phyloP scores from a whole-genome alignment of 2,797 vertebrate genomes.

The Hippopotamyrus pictus region DNA sequence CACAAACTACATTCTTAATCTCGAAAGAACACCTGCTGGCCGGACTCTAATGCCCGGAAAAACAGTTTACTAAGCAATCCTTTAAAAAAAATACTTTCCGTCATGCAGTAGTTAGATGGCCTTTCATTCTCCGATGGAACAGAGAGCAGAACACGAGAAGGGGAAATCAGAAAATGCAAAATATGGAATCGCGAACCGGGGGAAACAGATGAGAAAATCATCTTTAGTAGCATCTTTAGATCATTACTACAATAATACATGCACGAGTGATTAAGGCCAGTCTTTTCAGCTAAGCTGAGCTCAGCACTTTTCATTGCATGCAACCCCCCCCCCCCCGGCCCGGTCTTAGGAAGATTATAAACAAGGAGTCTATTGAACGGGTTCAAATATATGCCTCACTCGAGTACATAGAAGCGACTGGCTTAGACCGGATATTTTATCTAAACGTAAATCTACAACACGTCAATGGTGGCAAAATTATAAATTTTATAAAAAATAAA shows the following conservation, averaged over 20 bases:
- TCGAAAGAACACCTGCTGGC: background rate
- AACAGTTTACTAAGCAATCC: background rate
- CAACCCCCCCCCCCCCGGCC: background rate
- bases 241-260: slow-evolving; percentile 12
- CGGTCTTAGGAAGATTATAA: slow-evolving; percentile 20
- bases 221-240: background rate
- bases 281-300: slow-evolving; percentile 27
- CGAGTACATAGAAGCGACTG: background rate
- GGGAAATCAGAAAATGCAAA: background rate
- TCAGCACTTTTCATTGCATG: slow-evolving; percentile 46
- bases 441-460: background rate
- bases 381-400: background rate
- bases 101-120: background rate
- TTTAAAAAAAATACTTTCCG: background rate
- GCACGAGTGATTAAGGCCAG: slow-evolving; percentile 30
- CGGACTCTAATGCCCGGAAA: background rate
- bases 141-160: background rate
- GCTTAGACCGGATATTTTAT: background rate
- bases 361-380: slow-evolving; percentile 10
- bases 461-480: background rate
- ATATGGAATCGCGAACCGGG: background rate
- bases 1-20: background rate
- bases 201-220: background rate
- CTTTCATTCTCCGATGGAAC: background rate
- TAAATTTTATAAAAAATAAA: background rate